These are phyloP conservation scores for Lota lota DNA, from an alignment of 2,113 vertebrate genomes.

Conservation along the genomic window DNA sequence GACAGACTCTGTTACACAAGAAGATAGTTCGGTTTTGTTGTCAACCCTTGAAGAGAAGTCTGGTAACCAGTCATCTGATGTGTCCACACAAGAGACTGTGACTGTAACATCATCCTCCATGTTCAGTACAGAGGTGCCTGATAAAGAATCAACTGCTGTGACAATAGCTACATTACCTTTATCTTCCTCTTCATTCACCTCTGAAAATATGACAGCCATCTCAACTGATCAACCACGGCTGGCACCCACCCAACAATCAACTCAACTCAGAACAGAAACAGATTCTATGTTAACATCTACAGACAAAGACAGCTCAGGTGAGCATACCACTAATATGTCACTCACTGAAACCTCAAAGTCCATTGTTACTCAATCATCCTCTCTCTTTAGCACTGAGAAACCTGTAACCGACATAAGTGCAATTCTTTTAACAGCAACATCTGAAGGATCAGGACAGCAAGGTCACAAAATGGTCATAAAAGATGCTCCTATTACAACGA, in stretches of 20 bases:
- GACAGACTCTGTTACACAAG: neutral
- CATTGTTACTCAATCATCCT: too few species aligned
- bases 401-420: too few species aligned
- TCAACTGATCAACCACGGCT: neutral
- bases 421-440: too few species aligned
- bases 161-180: neutral
- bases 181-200: neutral
- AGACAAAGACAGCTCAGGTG: neutral
- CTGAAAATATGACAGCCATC: neutral
- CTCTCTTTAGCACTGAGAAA: slow-evolving; percentile 6
- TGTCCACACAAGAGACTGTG: neutral
- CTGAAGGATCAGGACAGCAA: too few species aligned
- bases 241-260: too few species aligned
- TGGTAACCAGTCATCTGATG: neutral
- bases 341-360: neutral
- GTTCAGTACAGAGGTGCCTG: neutral
- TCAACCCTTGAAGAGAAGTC: slow-evolving; percentile 16
- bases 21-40: neutral
- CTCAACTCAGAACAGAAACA: too few species aligned
- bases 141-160: neutral
- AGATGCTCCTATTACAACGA: too few species aligned
- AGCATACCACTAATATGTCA: neutral
- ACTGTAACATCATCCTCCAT: neutral
- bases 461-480: neutral
- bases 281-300: too few species aligned